Evolutionary conservation across 2,113 vertebrate genomes (phyloP).

Genomic region (Chloropsis cyanopogon): DNA sequence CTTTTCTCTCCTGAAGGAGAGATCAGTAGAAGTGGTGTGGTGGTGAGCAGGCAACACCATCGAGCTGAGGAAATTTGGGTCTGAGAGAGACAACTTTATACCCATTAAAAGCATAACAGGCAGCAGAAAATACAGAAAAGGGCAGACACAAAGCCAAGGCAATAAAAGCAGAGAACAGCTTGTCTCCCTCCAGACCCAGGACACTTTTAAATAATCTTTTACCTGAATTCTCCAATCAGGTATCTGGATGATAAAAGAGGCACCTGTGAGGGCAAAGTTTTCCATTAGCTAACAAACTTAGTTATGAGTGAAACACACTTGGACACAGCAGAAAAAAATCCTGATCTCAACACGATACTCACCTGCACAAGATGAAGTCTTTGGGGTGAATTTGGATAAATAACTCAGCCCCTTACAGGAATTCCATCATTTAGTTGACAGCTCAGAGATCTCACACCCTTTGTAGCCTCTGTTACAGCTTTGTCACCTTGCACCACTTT

Average conservation of each 20-base stretch:
- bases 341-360: not conserved
- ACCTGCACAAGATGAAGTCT: not conserved
- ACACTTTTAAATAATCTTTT: not conserved
- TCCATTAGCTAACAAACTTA: not conserved
- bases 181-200: not conserved
- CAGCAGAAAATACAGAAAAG: not conserved
- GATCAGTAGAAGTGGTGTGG: not conserved
- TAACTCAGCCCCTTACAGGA: not conserved
- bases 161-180: not conserved
- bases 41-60: not conserved
- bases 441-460: not conserved
- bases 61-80: not conserved
- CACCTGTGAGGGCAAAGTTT: not conserved
- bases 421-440: accelerated
- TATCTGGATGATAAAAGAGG: not conserved
- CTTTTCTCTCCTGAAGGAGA: not conserved
- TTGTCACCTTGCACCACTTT: not conserved
- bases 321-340: not conserved
- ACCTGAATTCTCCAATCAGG: not conserved
- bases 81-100: not conserved
- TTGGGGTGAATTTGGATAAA: not conserved
- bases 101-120: not conserved
- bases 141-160: not conserved
- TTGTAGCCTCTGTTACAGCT: not conserved
- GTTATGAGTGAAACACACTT: not conserved